Evolutionary conservation across 2,797 vertebrate species (phyloP), one percentile per base, ranked within the genome.

Genomic region (Coregonus suidteri): DNA sequence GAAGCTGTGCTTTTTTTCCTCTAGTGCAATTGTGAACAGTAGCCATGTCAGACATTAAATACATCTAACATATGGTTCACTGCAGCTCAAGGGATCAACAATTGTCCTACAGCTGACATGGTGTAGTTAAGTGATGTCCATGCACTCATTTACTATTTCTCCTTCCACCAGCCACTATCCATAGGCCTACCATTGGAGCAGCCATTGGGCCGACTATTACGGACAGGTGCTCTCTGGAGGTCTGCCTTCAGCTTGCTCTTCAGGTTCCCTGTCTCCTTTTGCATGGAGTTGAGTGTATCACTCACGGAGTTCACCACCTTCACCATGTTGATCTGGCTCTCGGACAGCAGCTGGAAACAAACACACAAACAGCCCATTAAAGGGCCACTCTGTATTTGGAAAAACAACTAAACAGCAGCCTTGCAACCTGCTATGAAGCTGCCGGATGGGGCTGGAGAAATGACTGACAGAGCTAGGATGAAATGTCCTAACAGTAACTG

Each of bases 271-370:
- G 89, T 88, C 18, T 95, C 95, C 86, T 84, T 93, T 85, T 95
- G 95, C 86, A 96, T 90, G 1, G 91, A 88, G 54, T 93, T 92
- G 41, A 47, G 41, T 47, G 9, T 47, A 47, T 47, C 41, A 47
- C 41, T 47, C 79, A 96, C 93, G 0, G 95, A 95, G 88, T 88
- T 96, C 85, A 94, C 93, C 86, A 96, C 90, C 82, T 95, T 93
- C 6, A 93, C 95, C 93, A 96, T 89, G 87, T 95, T 95, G 75
- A 91, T 92, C 82, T 96, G 95, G 83, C 94, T 95, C 87, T 97
- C 96, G 0, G 96, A 95, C 37, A 97, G 93, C 69, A 97, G 93
- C 96, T 97, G 89, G 0, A 73, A 30, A 41, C 20, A 66, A 59
- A 75, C 53, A 79, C 16, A 51, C 65, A 62, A 41, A 68, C 6